Evolutionary conservation across 1,140 invertebrate species (phyloP).

Genomic region (Chelonus insularis): DNA sequence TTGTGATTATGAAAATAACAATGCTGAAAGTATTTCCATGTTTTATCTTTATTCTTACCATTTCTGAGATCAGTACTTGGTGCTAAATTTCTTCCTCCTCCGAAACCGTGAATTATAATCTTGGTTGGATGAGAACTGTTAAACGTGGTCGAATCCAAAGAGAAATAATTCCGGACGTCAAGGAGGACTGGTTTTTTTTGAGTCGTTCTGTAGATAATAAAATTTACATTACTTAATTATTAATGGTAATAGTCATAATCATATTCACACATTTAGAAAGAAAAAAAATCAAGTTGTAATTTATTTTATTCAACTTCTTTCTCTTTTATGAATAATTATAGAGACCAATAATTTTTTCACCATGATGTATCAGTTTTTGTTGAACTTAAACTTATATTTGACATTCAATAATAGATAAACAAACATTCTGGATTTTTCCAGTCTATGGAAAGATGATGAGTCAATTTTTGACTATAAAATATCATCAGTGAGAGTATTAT

Average conservation of each 20-base stretch:
- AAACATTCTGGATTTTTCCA: too few species aligned
- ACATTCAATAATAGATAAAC: too few species aligned
- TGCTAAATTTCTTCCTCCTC: conserved; percentile 74
- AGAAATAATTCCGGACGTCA: conserved; percentile 69
- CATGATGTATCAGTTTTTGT: too few species aligned
- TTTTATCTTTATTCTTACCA: too few species aligned
- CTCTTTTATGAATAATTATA: too few species aligned
- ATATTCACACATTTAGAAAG: too few species aligned
- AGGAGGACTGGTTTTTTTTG: conserved; percentile 73
- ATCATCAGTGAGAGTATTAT: background rate
- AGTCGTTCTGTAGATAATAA: conserved; percentile 67
- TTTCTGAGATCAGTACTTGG: conserved; percentile 77
- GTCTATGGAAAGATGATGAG: conserved; percentile 3
- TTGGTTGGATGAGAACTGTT: conserved; percentile 76
- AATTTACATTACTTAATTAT: too few species aligned
- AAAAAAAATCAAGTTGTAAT: too few species aligned
- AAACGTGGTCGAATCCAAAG: conserved; percentile 72
- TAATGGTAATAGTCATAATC: too few species aligned
- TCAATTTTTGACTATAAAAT: conserved; percentile 4
- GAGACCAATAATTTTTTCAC: too few species aligned
- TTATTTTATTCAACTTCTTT: too few species aligned
- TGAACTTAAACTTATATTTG: too few species aligned
- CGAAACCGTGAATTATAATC: conserved; percentile 82
- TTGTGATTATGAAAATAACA: background rate
- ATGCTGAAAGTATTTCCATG: background rate